These are phyloP conservation scores for Peucedramus taeniatus DNA, from an alignment of 2,113 vertebrate genomes.

Conservation along the genomic window DNA sequence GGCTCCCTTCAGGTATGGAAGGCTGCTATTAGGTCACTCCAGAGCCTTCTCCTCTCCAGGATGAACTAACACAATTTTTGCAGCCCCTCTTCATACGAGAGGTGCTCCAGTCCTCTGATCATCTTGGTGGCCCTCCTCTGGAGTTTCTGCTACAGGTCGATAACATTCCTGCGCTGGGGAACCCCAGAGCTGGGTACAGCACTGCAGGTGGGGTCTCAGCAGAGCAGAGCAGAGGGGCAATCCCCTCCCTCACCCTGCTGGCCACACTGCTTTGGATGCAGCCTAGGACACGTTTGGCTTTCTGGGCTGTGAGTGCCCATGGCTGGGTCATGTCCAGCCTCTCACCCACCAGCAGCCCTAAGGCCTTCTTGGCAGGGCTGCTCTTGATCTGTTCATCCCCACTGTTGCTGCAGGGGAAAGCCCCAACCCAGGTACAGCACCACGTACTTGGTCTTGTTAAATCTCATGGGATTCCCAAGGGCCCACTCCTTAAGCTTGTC, in stretches of 20 bases:
- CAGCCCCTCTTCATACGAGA: background rate
- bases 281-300: background rate
- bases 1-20: background rate
- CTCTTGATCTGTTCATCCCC: background rate
- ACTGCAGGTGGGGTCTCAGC: background rate
- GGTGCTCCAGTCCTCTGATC: background rate
- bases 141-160: accelerated
- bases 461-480: background rate
- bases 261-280: accelerated
- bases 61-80: accelerated
- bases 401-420: background rate
- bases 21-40: background rate
- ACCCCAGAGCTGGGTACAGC: background rate
- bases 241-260: background rate
- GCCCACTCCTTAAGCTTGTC: background rate
- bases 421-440: background rate
- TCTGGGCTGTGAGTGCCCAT: background rate
- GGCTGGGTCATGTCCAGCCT: background rate
- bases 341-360: background rate
- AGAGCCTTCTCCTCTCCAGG: background rate
- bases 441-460: background rate
- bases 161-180: background rate
- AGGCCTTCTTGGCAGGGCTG: background rate
- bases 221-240: background rate
- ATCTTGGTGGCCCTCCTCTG: background rate